These are phyloP conservation scores for Scaptomyza graminum DNA, from an alignment of 1,140 invertebrate genomes.

Conservation along the genomic window DNA sequence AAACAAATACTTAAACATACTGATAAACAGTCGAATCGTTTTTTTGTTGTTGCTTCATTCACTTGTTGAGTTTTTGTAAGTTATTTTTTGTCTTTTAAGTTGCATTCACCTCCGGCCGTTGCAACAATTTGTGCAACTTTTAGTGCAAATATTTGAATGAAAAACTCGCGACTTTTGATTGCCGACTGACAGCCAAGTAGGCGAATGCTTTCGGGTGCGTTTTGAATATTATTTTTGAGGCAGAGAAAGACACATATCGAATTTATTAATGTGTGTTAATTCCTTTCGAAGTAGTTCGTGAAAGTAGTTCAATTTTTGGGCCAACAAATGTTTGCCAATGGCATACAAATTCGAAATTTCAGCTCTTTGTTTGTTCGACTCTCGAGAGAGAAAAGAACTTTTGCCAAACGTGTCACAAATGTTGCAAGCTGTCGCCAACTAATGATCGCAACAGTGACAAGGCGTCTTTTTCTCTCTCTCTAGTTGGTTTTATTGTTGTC, in stretches of 20 bases:
- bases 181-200: slow-evolving; percentile 54
- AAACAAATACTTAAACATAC: slow-evolving; percentile 21
- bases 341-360: slow-evolving; percentile 74
- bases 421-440: slow-evolving; percentile 30
- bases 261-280: slow-evolving; percentile 68
- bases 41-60: slow-evolving; percentile 49
- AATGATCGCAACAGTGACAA: slow-evolving; percentile 62
- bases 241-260: neutral
- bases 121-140: slow-evolving; percentile 5
- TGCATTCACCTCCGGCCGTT: slow-evolving; percentile 51
- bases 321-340: slow-evolving; percentile 61
- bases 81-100: slow-evolving; percentile 40
- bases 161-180: slow-evolving; percentile 26
- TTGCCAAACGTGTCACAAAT: slow-evolving; percentile 70
- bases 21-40: slow-evolving; percentile 53
- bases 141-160: slow-evolving; percentile 39
- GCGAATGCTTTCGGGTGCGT: slow-evolving; percentile 66
- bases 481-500: neutral
- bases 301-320: slow-evolving; percentile 74
- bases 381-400: slow-evolving; percentile 42
- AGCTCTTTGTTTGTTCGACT: slow-evolving; percentile 30
- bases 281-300: slow-evolving; percentile 46
- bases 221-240: slow-evolving; percentile 31
- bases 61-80: slow-evolving; percentile 43
- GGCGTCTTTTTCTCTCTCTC: slow-evolving; percentile 45